Evolutionary conservation across 2,797 vertebrate genomes (phyloP), one percentile per base, ranked within the genome.

Genomic region (Gymnoscopelus braueri): DNA sequence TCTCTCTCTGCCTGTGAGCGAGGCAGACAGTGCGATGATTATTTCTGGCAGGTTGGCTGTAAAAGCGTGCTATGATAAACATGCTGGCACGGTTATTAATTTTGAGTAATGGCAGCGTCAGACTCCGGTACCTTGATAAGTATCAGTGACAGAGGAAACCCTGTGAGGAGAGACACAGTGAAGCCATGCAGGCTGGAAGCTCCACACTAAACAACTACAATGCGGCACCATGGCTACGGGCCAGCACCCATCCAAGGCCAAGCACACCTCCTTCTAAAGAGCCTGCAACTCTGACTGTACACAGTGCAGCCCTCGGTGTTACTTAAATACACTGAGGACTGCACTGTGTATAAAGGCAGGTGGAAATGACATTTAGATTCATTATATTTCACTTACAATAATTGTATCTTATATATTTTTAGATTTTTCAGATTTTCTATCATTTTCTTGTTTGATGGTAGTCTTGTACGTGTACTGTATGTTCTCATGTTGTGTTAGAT

Each of bases 41-140:
- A 95, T 95, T 94, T 93, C 93, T 96, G 95, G 95, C 95, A 94
- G 93, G 93, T 90, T 92, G 92, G 75, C 82, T 91, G 86, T 92
- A 91, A 92, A 93, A 90, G 62, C 86, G 92, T 24, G 60, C 90
- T 89, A 93, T 94, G 93, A 95, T 95, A 95, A 96, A 95, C 95
- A 94, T 91, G 88, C 93, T 77, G 88, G 87, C 84, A 87, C 91
- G 91, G 93, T 94, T 94, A 94, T 93, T 96, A 94, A 94, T 95
- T 94, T 92, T 92, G 90, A 94, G 84, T 85, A 94, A 89, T 89
- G 83, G 84, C 91, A 78, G 61, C 90, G 90, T 95, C 93, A 95
- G 58, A 90, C 84, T 89, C 88, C 90, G 92, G 80, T 84, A 83
- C 85, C 87, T 93, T 95, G 94, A 96, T 95, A 89, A 93, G 84